These are phyloP conservation scores for Cerastis leucographa DNA, from an alignment of 2,888 invertebrate species.

Conservation along the genomic window DNA sequence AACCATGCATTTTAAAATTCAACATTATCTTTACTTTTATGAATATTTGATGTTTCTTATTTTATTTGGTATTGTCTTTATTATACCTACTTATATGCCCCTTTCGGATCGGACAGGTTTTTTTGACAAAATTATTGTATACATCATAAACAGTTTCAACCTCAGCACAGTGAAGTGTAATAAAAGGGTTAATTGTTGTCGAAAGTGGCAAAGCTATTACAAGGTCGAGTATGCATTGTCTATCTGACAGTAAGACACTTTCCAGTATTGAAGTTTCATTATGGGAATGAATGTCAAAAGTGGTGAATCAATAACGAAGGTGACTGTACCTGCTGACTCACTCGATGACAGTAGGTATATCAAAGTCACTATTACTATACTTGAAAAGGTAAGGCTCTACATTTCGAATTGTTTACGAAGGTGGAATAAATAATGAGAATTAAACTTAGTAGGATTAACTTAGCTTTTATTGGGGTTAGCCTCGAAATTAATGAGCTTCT, in stretches of 20 bases:
- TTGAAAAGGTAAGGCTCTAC: constrained; percentile 30
- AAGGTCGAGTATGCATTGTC: neutral
- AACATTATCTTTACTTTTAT: no score
- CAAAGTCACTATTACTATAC: constrained; percentile 45
- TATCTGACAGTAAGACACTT: neutral
- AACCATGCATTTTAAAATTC: no score
- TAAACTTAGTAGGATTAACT: constrained; percentile 42
- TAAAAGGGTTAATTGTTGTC: neutral
- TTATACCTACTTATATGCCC: no score
- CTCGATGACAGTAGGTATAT: constrained; percentile 45
- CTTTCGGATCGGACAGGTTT: no score
- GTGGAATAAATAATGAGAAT: constrained; percentile 51
- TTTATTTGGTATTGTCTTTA: no score
- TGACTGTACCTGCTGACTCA: constrained; percentile 53
- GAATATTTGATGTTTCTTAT: no score
- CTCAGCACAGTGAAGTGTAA: neutral
- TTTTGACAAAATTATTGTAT: no score
- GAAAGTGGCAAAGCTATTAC: neutral
- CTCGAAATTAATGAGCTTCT: constrained; percentile 51
- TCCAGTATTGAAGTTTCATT: neutral
- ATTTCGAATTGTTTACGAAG: constrained; percentile 52
- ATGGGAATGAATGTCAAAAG: neutral
- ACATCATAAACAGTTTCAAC: neutral
- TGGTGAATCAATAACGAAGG: neutral
- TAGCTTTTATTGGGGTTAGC: constrained; percentile 27